Base-by-base conservation (phyloP, 2,113 vertebrate genomes). In the Catagonus wagneri region DNA sequence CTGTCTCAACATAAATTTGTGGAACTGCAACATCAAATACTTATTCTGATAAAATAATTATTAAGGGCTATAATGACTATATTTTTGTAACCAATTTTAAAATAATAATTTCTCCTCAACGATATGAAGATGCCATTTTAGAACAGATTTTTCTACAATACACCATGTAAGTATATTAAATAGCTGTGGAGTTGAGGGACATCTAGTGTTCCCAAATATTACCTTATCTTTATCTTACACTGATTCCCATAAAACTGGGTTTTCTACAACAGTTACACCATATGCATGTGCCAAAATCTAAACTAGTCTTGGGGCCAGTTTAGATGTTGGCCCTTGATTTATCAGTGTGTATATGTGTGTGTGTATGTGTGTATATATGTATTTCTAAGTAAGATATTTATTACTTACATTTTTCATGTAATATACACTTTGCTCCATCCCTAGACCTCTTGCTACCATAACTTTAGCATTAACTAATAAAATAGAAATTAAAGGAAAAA, bases 151-250 rank as follows among this genome's bases (percentile, higher is more conserved):
- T 94, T 90, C 34, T 71, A 23, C 74, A 92, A 36, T n/a, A 94
- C 22, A 89, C 54, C 75, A 66, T 84, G 68, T 93, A 96, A 54
- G 50, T 89, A 94, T 66, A 87, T 75, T 95, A 96, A 98, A 96
- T 54, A 98, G 71, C 44, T 68, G 75, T 98, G 97, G 89, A 96
- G 94, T 97, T 98, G 98, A 90, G 81, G 69, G 98, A 98, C 98
- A 98, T 96, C 98, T 98, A 98, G 98, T 98, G 98, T 99, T 98
- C 95, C 90, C 94, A 96, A 97, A 81, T 96, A 65, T 90, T 94
- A 97, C 81, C 36, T 90, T 94, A 96, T 25, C 69, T 39, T 36
- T 79, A 78, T 56, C 7, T 74, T 92, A 90, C 78, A 90, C 8
- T 32, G 19, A 76, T 94, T 92, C 69, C 25, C 44, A 90, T 16